phyloP scores from a whole-genome alignment of 2,113 vertebrate species.

The Eonycteris spelaea region DNA sequence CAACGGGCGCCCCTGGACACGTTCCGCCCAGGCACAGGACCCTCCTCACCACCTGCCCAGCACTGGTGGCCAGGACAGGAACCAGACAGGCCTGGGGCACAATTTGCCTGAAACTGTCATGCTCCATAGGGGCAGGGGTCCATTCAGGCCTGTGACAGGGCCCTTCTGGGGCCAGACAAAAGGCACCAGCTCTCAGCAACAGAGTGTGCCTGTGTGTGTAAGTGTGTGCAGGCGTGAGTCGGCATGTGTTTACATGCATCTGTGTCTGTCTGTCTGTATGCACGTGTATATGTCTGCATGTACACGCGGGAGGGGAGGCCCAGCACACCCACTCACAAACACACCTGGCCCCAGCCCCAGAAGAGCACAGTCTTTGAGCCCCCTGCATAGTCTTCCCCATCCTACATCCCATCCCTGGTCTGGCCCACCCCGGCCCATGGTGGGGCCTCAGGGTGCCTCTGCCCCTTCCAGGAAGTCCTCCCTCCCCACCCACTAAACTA shows the following conservation, averaged over 20 bases:
- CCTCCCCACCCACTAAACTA: neutral
- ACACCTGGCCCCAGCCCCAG: neutral
- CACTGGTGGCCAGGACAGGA: slow-evolving; percentile 69
- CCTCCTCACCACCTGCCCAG: slow-evolving; percentile 68
- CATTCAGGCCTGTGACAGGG: slow-evolving; percentile 65
- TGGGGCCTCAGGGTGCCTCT: neutral
- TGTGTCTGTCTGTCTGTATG: neutral
- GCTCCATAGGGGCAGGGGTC: slow-evolving; percentile 36
- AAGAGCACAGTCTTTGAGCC: neutral
- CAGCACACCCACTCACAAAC: neutral
- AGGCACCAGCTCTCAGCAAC: slow-evolving; percentile 41
- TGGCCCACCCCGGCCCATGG: accelerated
- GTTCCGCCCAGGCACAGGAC: neutral
- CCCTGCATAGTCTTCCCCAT: neutral
- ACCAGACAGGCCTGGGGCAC: slow-evolving; percentile 68
- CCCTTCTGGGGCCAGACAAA: slow-evolving; percentile 67
- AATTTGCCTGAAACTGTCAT: slow-evolving; percentile 52
- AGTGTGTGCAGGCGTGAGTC: neutral
- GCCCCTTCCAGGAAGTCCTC: neutral
- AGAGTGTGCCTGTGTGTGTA: neutral
- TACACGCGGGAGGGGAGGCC: neutral
- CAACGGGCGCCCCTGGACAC: slow-evolving; percentile 50
- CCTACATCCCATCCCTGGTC: neutral
- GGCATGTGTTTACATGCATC: neutral
- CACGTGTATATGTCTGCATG: neutral